Base-by-base conservation (phyloP, 2,113 vertebrate genomes). In the Anser cygnoides region DNA sequence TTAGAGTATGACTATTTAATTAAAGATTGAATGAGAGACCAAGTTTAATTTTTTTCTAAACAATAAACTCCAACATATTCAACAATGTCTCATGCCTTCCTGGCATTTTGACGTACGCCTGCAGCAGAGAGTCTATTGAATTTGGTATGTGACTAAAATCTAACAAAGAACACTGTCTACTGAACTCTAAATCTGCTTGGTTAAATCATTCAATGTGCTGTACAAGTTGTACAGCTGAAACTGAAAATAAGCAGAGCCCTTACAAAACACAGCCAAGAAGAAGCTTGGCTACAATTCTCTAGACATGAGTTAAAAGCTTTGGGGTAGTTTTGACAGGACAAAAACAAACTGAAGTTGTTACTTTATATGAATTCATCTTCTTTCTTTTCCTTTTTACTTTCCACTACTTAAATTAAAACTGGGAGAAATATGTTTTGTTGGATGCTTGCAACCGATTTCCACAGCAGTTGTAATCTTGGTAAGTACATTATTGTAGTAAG, bases 41-140 rank as follows among this genome's bases (percentile, higher is more conserved):
- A 83, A 82, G 91, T 96, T 96, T 97, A 96, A 97, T 96, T 97
- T 97, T 97, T 97, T 97, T 95, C 94, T 72, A 97, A 96, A 97
- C 97, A 98, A 97, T 97, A 95, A 97, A 93, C 84, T 84, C 96
- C 93, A 93, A 89, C 97, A 96, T 95, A 97, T 90, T 95, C 96
- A 95, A 86, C 90, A 83, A 92, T 95, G 96, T 97, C 96, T 97
- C 96, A 96, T 97, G 97, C 94, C 94, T 97, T 97, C 70, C 96
- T 97, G 97, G 97, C 97, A 97, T 97, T 97, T 96, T 97, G 96
- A 97, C 84, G 76, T 96, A 94, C 2, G 96, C 96, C 97, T 95
- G 96, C 94, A 97, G 97, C 97, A 97, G 95, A 87, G 37, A 96
- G 90, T 95, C 97, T 97, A 98, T 97, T 98, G 97, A 97, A 97